Evolutionary conservation across 2,113 vertebrate species (phyloP).

Genomic region (Hippopotamus amphibius): DNA sequence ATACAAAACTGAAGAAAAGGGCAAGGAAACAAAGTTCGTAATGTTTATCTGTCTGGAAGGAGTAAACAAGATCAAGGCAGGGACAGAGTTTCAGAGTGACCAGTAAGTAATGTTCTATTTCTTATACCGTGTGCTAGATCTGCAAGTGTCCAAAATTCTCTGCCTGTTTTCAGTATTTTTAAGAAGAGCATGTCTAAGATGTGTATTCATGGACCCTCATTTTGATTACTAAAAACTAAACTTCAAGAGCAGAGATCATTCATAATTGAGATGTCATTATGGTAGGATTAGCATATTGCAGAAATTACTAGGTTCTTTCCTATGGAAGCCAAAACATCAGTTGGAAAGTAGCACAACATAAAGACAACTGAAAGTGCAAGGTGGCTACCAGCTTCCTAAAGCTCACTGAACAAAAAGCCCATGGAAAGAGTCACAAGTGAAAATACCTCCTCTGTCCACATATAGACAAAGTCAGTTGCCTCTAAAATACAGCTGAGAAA

Average conservation of each 20-base stretch:
- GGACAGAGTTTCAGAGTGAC: not conserved
- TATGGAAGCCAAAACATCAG: not conserved
- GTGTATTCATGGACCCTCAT: not conserved
- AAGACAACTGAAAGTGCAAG: not conserved
- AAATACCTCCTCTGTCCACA: not conserved
- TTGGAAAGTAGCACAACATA: not conserved
- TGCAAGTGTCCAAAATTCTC: not conserved
- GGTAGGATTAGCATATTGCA: not conserved
- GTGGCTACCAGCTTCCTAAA: not conserved
- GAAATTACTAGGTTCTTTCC: not conserved
- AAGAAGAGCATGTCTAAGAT: not conserved
- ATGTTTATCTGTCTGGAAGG: not conserved
- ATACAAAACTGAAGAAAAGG: not conserved
- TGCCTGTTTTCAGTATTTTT: not conserved
- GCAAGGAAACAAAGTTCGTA: not conserved
- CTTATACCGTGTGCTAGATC: not conserved
- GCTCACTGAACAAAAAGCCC: not conserved
- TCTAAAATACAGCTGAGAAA: slow-evolving; percentile 19
- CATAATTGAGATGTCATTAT: not conserved
- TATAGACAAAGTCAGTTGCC: not conserved
- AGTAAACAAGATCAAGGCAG: not conserved
- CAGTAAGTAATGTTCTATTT: not conserved
- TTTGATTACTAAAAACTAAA: slow-evolving; percentile 27
- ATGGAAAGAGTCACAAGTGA: not conserved
- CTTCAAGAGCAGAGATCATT: not conserved